Evolutionary conservation across 2,888 invertebrate species (phyloP).

Genomic region (Mycogona germanica): DNA sequence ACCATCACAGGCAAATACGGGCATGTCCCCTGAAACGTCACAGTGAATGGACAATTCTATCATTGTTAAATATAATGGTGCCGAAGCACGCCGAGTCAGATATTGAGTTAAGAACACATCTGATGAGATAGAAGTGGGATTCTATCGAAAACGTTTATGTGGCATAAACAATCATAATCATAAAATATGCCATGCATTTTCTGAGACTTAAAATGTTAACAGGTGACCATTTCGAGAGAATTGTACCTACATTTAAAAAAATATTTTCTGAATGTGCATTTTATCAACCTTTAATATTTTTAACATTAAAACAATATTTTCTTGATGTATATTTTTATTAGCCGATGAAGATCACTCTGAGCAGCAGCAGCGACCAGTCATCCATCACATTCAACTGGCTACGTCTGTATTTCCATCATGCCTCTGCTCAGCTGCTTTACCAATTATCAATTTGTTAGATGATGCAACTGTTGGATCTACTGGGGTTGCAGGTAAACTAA

Average conservation of each 20-base stretch:
- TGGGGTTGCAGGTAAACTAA: constrained; percentile 66
- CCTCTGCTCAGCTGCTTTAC: constrained; percentile 87
- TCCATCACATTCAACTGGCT: constrained; percentile 58
- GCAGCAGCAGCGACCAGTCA: constrained; percentile 41
- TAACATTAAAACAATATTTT: not conserved
- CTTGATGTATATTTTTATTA: not conserved
- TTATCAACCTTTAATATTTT: not conserved
- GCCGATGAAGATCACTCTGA: constrained; percentile 33
- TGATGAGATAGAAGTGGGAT: too few relatives aligned
- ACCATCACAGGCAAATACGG: too few relatives aligned
- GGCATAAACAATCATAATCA: too few relatives aligned
- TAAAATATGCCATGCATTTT: too few relatives aligned
- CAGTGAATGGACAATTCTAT: too few relatives aligned
- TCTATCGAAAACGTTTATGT: too few relatives aligned
- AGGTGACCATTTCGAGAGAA: too few relatives aligned
- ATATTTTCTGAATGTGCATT: not conserved
- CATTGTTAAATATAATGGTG: too few relatives aligned
- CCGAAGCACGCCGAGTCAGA: too few relatives aligned
- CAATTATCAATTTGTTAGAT: constrained; percentile 85
- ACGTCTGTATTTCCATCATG: constrained; percentile 95
- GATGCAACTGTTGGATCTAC: constrained; percentile 91
- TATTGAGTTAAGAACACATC: too few relatives aligned
- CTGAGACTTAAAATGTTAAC: too few relatives aligned
- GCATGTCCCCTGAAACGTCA: too few relatives aligned
- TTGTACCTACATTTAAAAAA: not conserved